Base-by-base conservation (phyloP, 37 sponge, comb jelly and placozoan species). In the Halichondria panicea region DNA sequence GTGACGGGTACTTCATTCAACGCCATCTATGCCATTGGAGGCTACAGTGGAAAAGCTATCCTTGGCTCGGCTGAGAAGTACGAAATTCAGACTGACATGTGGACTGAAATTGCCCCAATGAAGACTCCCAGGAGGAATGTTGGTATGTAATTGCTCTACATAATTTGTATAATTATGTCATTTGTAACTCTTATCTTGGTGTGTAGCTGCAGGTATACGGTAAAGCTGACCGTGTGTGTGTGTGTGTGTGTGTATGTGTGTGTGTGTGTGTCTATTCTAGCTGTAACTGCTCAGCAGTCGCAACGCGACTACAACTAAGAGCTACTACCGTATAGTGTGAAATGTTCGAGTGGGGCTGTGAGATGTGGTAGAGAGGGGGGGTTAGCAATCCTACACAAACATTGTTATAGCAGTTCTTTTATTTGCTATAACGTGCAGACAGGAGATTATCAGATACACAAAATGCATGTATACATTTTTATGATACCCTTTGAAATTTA, bases 21-120 rank as follows among this genome's bases (percentile, higher is more conserved):
- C 62, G 87, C 82, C 55, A 84, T 92, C 57, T 92, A 81, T 56
- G 84, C 85, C 54, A 84, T 92, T 46, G 93, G 93, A 22, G 93
- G 93, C 55, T 92, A 92, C 81, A 86, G 87, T 50, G 93, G 93
- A 22, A 87, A 92, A 71, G 70, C 89, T 24, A 92, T 92, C 55
- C 84, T 92, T 0, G 93, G 93, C 5, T 85, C 84, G 2, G 93
- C 89, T n/a, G 93, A 92, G 85, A 75, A 86, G 38, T 92, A 92
- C 52, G 93, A 92, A 50, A 87, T 92, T 1, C 76, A 80, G 66
- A 84, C 84, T 7, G 88, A 92, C 59, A 75, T 59, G 3, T 92
- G 93, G 93, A 80, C 70, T 21, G 93, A 92, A 36, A 88, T 92
- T 37, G 80, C 89, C 24, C 86, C 85, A 40, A 92, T 92, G 93